Base-by-base conservation (phyloP, 2,888 invertebrate genomes). In the Poecilobothrus nobilitatus region DNA sequence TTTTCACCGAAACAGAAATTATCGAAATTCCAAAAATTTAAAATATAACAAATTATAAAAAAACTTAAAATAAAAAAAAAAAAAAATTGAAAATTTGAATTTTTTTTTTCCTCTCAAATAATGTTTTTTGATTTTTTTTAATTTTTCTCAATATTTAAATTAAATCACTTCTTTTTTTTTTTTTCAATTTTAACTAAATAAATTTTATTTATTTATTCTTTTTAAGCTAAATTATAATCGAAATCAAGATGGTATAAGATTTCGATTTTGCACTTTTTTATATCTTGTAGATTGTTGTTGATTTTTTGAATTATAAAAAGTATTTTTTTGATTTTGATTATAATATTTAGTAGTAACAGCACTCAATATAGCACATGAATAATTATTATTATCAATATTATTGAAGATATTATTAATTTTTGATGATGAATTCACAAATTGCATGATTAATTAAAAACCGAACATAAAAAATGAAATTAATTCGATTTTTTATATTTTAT, bases 181-280 rank as follows among this genome's bases (percentile, higher is more conserved):
- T 27, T 63, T 27, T 6, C 18, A 22, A 18, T 18, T 21, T 63
- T 63, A 27, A 27, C 10, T 63, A 63, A 63, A 63, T 18, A 27
- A 63, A 7, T 27, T 27, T 27, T 27, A 27, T 27, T 27, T 4
- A 27, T 27, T 27, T 21, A 63, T 18, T 63, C 22, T 63, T 9
- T 63, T 37, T 37, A 8, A 37, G 15, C 53, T 53, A 66, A 66
- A 67, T 70, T 70, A 71, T 67, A 71, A 71, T 72, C 70, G 76
- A 77, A 78, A 81, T 81, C 81, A 81, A 76, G 81, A 80, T 71
- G 80, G 78, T 80, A 81, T 81, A 72, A 76, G 77, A 77, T 73
- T 73, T 69, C 70, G 71, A 78, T 80, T 76, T 78, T 78, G 79
- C 73, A 73, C 73, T 73, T 73, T 74, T 74, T 72, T 74, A 72